Percentiles rank a stretch among this genome's conserved stretches.
phyloP scores from a whole-genome alignment of 2,888 invertebrate genomes.

The Cryptus armator region DNA sequence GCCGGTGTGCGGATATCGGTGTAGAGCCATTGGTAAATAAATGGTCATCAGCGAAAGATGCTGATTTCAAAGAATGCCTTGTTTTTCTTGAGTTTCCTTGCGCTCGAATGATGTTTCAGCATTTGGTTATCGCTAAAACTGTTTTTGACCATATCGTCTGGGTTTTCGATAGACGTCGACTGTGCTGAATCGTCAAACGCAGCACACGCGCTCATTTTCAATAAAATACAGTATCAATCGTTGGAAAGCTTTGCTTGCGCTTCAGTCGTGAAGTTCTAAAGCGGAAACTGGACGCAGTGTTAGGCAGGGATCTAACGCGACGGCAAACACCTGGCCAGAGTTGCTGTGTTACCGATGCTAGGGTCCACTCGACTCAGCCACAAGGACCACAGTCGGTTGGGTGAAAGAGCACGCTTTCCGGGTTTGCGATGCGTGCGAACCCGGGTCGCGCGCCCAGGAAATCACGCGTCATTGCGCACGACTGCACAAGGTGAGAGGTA shows the following conservation, averaged over 20 bases:
- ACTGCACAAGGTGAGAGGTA: constrained; percentile 75
- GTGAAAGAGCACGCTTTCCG: constrained; percentile 82
- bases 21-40: too few relatives aligned
- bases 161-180: too few relatives aligned
- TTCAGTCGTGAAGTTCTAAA: not conserved
- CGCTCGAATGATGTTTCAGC: too few relatives aligned
- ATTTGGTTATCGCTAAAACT: too few relatives aligned
- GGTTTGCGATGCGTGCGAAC: constrained; percentile 83
- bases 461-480: constrained; percentile 82
- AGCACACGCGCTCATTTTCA: too few relatives aligned
- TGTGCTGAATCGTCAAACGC: too few relatives aligned
- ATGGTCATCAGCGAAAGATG: too few relatives aligned
- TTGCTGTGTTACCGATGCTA: constrained; percentile 34
- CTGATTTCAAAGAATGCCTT: too few relatives aligned
- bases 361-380: constrained; percentile 44
- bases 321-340: constrained; percentile 7
- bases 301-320: not conserved
- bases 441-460: constrained; percentile 79
- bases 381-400: constrained; percentile 65
- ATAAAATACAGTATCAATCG: too few relatives aligned
- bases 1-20: too few relatives aligned
- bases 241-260: not conserved
- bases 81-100: too few relatives aligned
- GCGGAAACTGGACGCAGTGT: not conserved
- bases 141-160: too few relatives aligned